Conservation (phyloP, 2,888 invertebrate species). For the Ormyrus rosae region DNA sequence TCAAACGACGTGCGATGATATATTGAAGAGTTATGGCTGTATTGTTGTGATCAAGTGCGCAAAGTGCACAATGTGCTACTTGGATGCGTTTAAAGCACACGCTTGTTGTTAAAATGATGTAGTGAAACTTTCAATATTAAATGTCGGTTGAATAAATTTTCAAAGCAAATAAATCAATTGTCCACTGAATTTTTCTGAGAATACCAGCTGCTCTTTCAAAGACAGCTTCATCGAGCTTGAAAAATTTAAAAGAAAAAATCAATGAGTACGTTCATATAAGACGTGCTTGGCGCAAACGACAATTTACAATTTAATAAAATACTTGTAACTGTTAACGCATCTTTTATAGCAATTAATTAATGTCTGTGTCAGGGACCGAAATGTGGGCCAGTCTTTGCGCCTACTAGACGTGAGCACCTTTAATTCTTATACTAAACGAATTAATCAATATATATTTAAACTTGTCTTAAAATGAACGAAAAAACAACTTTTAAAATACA, state of each 20-base stretch:
- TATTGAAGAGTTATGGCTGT: constrained; percentile 17
- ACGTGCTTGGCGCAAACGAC: background rate
- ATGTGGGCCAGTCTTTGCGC: constrained; percentile 10
- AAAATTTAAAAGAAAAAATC: background rate
- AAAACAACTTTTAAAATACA: too few relatives aligned
- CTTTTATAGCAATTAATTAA: constrained; percentile 8
- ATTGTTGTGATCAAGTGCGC: constrained; percentile 36
- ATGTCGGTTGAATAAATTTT: constrained; percentile 1
- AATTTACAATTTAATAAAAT: constrained; percentile 7
- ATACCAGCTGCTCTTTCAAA: background rate
- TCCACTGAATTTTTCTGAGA: background rate
- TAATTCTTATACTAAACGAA: too few relatives aligned
- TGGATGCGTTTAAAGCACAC: constrained; percentile 1
- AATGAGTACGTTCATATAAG: background rate
- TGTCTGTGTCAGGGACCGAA: constrained; percentile 34
- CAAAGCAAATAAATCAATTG: background rate
- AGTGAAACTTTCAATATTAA: background rate
- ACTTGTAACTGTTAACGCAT: constrained; percentile 29
- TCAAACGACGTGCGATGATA: constrained; percentile 6
- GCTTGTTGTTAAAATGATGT: constrained; percentile 8
- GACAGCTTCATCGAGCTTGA: constrained; percentile 1
- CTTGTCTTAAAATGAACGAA: background rate
- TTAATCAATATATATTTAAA: background rate
- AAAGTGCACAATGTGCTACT: constrained; percentile 28
- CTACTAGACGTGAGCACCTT: background rate